Percentiles rank a stretch among this genome's conserved stretches.
Conservation (phyloP, 1,140 invertebrate genomes). For the Aleiodes sp. region DNA sequence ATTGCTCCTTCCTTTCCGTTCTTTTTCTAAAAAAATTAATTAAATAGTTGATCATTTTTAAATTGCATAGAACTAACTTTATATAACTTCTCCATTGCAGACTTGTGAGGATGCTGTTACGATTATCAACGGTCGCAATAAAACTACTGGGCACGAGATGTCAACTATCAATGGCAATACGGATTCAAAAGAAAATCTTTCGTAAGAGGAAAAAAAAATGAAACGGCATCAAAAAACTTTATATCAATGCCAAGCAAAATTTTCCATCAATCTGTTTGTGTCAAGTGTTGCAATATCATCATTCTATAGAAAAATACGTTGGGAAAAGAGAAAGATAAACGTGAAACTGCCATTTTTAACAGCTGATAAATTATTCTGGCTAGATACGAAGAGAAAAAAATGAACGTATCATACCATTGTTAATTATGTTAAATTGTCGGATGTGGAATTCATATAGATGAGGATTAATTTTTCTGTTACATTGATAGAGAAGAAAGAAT, state of each 20-base stretch:
- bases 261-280: not conserved
- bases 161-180: slow-evolving; percentile 50
- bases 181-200: slow-evolving; percentile 53
- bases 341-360: not conserved
- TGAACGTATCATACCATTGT: not conserved
- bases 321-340: too few relatives aligned
- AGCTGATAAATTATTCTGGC: not conserved
- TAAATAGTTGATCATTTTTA: too few relatives aligned
- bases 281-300: too few relatives aligned
- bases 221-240: too few relatives aligned
- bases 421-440: not conserved
- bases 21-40: too few relatives aligned
- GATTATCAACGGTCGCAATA: slow-evolving; percentile 55
- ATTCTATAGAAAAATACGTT: too few relatives aligned
- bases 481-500: not conserved
- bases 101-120: slow-evolving; percentile 60
- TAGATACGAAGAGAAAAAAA: not conserved
- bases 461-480: not conserved
- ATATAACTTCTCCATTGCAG: slow-evolving; percentile 50
- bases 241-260: not conserved
- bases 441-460: not conserved
- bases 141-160: slow-evolving; percentile 59
- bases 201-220: too few relatives aligned
- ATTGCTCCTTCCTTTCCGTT: slow-evolving; percentile 2
- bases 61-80: too few relatives aligned